Base-by-base conservation (phyloP, 2,113 vertebrate genomes). In the Pseudorasbora parva region DNA sequence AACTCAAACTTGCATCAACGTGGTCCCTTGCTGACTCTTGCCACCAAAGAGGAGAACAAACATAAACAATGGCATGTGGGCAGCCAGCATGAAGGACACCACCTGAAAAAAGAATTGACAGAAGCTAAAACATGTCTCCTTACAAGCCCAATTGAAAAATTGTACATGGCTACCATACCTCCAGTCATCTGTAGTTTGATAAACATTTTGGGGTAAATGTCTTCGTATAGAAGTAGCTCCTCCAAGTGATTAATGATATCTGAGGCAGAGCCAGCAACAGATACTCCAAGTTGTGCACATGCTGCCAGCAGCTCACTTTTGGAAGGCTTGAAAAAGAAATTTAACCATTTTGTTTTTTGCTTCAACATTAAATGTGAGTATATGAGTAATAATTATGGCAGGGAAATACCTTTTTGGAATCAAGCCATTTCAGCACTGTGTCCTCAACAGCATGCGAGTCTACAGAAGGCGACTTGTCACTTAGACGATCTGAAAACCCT, bases 191-290 rank as follows among this genome's bases (percentile, higher is more conserved):
- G 83, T 12, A 85, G 68, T 69, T 85, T 79, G 4, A 71, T 14
- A 41, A 81, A 85, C 83, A 81, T 85, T 73, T 85, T 85, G 3
- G 83, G 75, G 27, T 84, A 80, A n/a, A 80, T 62, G 33, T 84
- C 77, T 56, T 84, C 80, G 76, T 84, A 84, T 10, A 84, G 66
- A 17, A 80, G 75, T 12, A 84, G 14, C 33, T 84, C 76, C 83
- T 84, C 47, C 9, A 84, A 56, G 21, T 41, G 37, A 56, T 83
- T 83, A 27, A 83, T 60, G 11, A 83, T 60, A 41, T 83, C 82
- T 27, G 82, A 49, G 6, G 25, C 25, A 33, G 66, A 82, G 49
- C 49, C 49, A 51, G 49, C 49, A 51, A 14, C 51, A 19, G 51
- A n/a, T n/a, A n/a, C n/a, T n/a, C n/a, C n/a, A n/a, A n/a, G n/a